Evolutionary conservation across 2,113 vertebrate species (phyloP), one percentile per base, ranked within the genome.

Genomic region (Apus apus): DNA sequence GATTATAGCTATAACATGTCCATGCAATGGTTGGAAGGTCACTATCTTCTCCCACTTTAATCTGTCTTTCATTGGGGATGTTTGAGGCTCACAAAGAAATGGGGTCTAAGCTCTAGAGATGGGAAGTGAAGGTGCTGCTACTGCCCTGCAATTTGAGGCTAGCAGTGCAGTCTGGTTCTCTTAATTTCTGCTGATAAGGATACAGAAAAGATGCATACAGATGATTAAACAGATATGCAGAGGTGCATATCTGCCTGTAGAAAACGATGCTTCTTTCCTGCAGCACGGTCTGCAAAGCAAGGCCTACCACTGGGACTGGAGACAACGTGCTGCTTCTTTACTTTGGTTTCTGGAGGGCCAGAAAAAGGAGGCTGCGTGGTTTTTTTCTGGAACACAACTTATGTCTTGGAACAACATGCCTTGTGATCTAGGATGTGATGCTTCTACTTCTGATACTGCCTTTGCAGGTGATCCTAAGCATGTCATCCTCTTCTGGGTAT

Each of bases 21-120:
- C 1, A 1, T 16, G 4, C 9, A 16, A 1, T 11, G 11, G 3
- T 5, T 71, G 25, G 36, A 12, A 76, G 58, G 11, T 6, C 43
- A 29, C 2, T 10, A 7, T 58, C 75, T 88, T 46, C 12, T 64
- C 9, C 13, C 1, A 5, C 11, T 71, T 29, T 18, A 61, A 25
- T 1, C 3, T 1, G 0, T 21, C 20, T 64, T 72, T n/a, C 0
- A 1, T 0, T 30, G 32, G 32, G 43, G 18, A 5, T 18, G 15
- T 45, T 57, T 29, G 40, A 36, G 30, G 13, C 30, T 73, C 19
- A 1, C 0, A 1, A 11, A 15, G 13, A 61, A 54, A 53, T 13
- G 13, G 18, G 29, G 10, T 40, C 6, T 56, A 19, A 78, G 38
- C 3, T 62, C 7, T 62, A 4, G n/a, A 46, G 73, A 29, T 53